Conservation (phyloP, 2,888 invertebrate species). For the Seladonia tumulorum region DNA sequence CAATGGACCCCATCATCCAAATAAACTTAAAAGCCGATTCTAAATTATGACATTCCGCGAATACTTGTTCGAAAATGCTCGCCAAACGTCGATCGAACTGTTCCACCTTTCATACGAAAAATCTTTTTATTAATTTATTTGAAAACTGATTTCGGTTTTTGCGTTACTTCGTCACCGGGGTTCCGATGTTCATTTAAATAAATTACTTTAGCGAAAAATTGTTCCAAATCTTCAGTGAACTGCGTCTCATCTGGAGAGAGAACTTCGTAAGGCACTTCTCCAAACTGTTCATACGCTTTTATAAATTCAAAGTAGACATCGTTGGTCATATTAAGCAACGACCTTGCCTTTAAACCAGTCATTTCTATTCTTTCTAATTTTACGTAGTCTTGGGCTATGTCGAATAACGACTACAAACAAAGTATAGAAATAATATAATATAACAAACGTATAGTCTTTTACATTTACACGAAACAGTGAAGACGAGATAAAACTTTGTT, state of each 20-base stretch:
- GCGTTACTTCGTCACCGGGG: not conserved
- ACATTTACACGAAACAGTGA: too few relatives aligned
- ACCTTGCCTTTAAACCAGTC: slow-evolving; percentile 89
- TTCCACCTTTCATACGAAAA: slow-evolving; percentile 82
- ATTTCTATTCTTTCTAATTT: slow-evolving; percentile 95
- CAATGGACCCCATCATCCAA: slow-evolving; percentile 90
- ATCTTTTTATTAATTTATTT: not conserved
- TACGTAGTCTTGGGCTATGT: slow-evolving; percentile 91
- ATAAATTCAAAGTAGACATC: slow-evolving; percentile 82
- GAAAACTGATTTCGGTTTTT: not conserved
- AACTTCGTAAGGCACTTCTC: slow-evolving; percentile 89
- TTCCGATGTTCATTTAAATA: not conserved
- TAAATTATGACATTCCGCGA: slow-evolving; percentile 91
- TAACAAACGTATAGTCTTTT: not conserved
- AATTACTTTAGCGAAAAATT: slow-evolving; percentile 48
- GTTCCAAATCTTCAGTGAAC: slow-evolving; percentile 88
- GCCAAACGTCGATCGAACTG: slow-evolving; percentile 92
- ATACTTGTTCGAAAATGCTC: slow-evolving; percentile 91
- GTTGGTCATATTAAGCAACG: slow-evolving; percentile 85
- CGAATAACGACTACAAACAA: slow-evolving; percentile 87
- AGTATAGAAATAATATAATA: not conserved
- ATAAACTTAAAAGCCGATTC: slow-evolving; percentile 88
- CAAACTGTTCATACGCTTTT: slow-evolving; percentile 77
- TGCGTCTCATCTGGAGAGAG: slow-evolving; percentile 88
- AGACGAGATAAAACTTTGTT: not conserved